Base-by-base conservation (phyloP, 2,113 vertebrate species). In the Clinocottus analis region DNA sequence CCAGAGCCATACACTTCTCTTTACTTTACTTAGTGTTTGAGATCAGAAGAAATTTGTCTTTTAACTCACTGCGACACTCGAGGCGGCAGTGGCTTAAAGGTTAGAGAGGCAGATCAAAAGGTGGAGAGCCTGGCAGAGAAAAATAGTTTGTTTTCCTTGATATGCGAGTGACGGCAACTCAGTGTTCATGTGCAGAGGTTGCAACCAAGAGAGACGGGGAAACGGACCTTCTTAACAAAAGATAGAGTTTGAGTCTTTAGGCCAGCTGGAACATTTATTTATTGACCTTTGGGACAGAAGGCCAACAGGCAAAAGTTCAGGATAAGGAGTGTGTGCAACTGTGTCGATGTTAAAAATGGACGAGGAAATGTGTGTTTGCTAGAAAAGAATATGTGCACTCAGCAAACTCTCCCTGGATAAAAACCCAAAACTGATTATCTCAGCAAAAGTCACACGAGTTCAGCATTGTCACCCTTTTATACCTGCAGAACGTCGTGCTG, bases 361-460 rank as follows among this genome's bases (percentile, higher is more conserved):
- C 16, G 9, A 7, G 2, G 55, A 17, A 61, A 60, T 19, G 25
- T 62, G 39, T 62, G 39, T 74, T 74, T 43, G 43, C 49, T 75
- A 49, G 37, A 41, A 60, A 33, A 5, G 4, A 71, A 56, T 7
- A 41, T 60, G 47, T 67, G 35, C 25, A 16, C 33, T 78, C 72
- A 84, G 84, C 68, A 84, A 10, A 64, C 58, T 27, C n/a, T 37
- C 10, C 55, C 65, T 37, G 62, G 62, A 75, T 65, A 78, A 87
- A 79, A 73, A 75, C n/a, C 51, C 35, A 60, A 62, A 85, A 82
- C 17, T 51, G 43, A 71, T 74, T 51, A 35, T 1, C 74, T 88
- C 80, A 80, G 85, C 81, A 87, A 71, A 78, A 53, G 60, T 39
- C 1, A 6, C 39, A 10, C 0, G 5, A 70, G 70, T 89, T 81